Percentiles rank a stretch among this genome's conserved stretches.
These are phyloP conservation scores for Arnoldichthys spilopterus DNA, from an alignment of 2,797 vertebrate species.

Conservation along the genomic window DNA sequence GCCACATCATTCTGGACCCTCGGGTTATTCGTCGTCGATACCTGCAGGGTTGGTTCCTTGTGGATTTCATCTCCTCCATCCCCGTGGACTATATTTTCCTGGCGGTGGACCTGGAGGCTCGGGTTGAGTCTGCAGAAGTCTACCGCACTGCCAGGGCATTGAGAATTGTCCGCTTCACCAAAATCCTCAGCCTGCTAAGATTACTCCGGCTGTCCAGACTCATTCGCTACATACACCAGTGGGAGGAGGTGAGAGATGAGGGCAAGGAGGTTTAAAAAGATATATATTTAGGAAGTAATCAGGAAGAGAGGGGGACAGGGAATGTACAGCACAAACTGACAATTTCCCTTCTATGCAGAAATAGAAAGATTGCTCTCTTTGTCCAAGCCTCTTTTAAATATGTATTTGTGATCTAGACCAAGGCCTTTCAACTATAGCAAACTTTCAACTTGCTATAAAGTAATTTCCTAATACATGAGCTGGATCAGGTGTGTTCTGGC, in stretches of 20 bases:
- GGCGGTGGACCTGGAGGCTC: slow-evolving; percentile 86
- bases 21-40: slow-evolving; percentile 88
- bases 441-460: too few relatives aligned
- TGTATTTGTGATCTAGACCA: too few relatives aligned
- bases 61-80: slow-evolving; percentile 96
- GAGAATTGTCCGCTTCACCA: slow-evolving; percentile 94
- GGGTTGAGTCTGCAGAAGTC: slow-evolving; percentile 90
- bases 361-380: too few relatives aligned
- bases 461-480: too few relatives aligned
- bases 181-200: slow-evolving; percentile 92
- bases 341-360: too few relatives aligned
- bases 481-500: too few relatives aligned
- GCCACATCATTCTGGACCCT: slow-evolving; percentile 92
- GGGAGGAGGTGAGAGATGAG: slow-evolving; percentile 88
- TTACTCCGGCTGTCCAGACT: slow-evolving; percentile 91
- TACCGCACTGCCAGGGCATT: slow-evolving; percentile 94
- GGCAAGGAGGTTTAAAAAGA: neutral
- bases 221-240: slow-evolving; percentile 96
- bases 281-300: too few relatives aligned
- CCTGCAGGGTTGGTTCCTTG: slow-evolving; percentile 92
- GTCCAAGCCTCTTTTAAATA: too few relatives aligned
- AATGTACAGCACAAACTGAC: too few relatives aligned
- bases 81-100: slow-evolving; percentile 98
- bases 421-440: too few relatives aligned
- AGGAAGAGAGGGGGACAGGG: too few relatives aligned